phyloP scores from a whole-genome alignment of 2,888 invertebrate species.

The Plusia festucae region DNA sequence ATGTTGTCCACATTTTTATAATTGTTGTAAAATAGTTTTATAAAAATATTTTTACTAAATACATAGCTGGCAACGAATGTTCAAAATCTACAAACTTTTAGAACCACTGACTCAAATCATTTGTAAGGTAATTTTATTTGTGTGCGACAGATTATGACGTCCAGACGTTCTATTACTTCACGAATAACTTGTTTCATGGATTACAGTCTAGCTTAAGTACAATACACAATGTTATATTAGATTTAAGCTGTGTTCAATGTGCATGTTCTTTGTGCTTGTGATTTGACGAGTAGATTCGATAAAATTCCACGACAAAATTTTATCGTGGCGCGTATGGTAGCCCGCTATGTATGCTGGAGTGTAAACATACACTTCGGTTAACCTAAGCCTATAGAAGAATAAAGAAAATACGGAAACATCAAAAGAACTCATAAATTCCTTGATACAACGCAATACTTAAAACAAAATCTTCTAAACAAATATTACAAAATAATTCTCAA shows the following conservation, averaged over 20 bases:
- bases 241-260: slow-evolving; percentile 21
- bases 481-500: not conserved
- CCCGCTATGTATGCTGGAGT: too few relatives aligned
- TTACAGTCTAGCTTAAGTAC: slow-evolving; percentile 20
- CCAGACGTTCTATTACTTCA: slow-evolving; percentile 37
- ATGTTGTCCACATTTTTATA: too few relatives aligned
- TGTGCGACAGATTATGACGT: slow-evolving; percentile 33
- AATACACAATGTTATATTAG: slow-evolving; percentile 15
- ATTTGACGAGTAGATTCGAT: too few relatives aligned
- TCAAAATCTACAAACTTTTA: slow-evolving; percentile 26
- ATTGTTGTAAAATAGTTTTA: too few relatives aligned
- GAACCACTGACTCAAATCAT: slow-evolving; percentile 54
- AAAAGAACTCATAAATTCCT: too few relatives aligned
- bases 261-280: not conserved
- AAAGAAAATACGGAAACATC: too few relatives aligned
- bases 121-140: slow-evolving; percentile 55
- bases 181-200: slow-evolving; percentile 18
- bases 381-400: too few relatives aligned
- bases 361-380: too few relatives aligned
- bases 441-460: not conserved
- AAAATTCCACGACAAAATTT: too few relatives aligned
- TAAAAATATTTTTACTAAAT: too few relatives aligned
- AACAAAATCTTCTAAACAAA: slow-evolving; percentile 10
- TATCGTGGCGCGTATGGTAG: too few relatives aligned
- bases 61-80: not conserved